Evolutionary conservation across 2,797 vertebrate genomes (phyloP), one percentile per base, ranked within the genome.

Genomic region (Darevskia mixta): DNA sequence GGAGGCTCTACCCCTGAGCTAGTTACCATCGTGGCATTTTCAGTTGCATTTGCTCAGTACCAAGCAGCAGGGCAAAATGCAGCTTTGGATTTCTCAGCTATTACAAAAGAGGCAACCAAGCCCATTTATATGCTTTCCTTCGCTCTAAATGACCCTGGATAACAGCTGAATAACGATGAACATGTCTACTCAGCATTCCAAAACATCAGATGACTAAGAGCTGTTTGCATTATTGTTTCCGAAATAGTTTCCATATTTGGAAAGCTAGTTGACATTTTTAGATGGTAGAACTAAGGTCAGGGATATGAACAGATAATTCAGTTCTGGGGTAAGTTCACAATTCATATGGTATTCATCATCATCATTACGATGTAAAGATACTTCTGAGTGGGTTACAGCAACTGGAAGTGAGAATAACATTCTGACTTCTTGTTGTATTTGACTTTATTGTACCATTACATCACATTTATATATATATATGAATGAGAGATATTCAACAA

Each of bases 331-430:
- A 85, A 35, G 45, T 79, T 79, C 49, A 66, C 58, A 64, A 43
- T 55, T 90, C 67, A 79, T 64, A 90, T 3, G 17, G 25, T 88
- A 79, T 87, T 94, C 81, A 76, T 92, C 77, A 77, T 92, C 77
- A 73, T 61, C 82, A 79, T 82, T 91, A 45, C 82, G 69, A 71
- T 83, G 90, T 75, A 86, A 86, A 82, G 67, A 78, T 29, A 49
- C 72, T 82, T 88, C 58, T 79, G 77, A 79, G 29, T 79, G 9
- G 25, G 38, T 32, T 72, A 45, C 29, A 86, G 66, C 73, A 79
- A 64, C 29, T 78, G 66, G 4, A 15, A 73, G 25, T 55, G 82
- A 84, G 29, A 27, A 15, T 23, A 41, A 79, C 10, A 71, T 89
- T 86, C 75, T 32, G 8, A 78, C 77, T 88, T 64, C 49, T 91